Evolutionary conservation across 2,888 invertebrate genomes (phyloP), one percentile per base, ranked within the genome.

Genomic region (Nycteola revayana): DNA sequence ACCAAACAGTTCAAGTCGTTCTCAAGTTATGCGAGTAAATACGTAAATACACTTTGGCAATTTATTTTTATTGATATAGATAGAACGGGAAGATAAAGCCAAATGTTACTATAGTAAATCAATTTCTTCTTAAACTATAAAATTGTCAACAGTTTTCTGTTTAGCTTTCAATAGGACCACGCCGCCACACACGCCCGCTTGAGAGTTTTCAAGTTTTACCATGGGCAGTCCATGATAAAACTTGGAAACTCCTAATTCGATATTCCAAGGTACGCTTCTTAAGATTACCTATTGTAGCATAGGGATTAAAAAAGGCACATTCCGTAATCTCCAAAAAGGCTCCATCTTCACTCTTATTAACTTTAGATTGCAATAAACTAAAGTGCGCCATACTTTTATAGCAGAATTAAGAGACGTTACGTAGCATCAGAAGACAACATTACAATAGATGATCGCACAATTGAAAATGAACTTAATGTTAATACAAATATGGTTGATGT

Each of bases 291-390:
- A 38, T 53, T 50, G 48, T 54, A 29, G 38, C 31, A 28, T 27
- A 24, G 18, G 41, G 41, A 57, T 56, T 57, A 48, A 54, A 48
- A 56, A 53, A 46, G 44, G 48, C 27, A 32, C 49, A 41, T 47
- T 41, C 39, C 29, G 39, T 53, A 55, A 54, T 53, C 49, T 45
- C 46, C 42, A 42, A 56, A 55, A 54, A 54, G 54, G 50, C 50
- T 54, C 59, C 60, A 60, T 66, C 66, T 60, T 61, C 58, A 26
- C 41, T 39, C 73, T 81, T 82, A 83, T 82, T 82, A 84, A 83
- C 77, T 80, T 80, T 78, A 75, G 80, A 84, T 83, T 70, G 82
- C 80, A 76, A 83, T 84, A 83, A 82, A 84, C 75, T 78, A 73
- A 76, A 84, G 84, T 80, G 75, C 68, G 67, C 72, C 75, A 76